Evolutionary conservation across 37 sponge, comb jelly and placozoan species (phyloP).

Genomic region (Tethya wilhelma): DNA sequence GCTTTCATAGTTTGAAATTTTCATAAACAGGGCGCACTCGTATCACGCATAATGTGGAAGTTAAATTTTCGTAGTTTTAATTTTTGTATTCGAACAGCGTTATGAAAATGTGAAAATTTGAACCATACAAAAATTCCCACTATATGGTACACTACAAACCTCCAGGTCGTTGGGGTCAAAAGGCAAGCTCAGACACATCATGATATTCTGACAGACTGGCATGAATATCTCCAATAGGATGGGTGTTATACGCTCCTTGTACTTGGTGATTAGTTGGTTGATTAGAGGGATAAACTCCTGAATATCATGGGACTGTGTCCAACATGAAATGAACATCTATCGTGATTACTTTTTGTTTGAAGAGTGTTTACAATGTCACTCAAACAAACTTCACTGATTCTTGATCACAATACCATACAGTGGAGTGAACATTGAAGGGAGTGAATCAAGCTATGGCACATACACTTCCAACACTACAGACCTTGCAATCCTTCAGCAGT

Average conservation of each 20-base stretch:
- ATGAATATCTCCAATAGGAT: constrained; percentile 72
- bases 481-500: constrained; percentile 81
- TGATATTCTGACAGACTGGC: constrained; percentile 71
- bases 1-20: too few species aligned
- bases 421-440: neutral
- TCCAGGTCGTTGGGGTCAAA: constrained; percentile 65
- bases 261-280: constrained; percentile 85
- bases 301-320: constrained; percentile 66
- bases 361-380: neutral
- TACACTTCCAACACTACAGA: neutral
- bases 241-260: constrained; percentile 69
- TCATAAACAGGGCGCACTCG: too few species aligned
- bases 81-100: too few species aligned
- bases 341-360: neutral
- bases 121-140: neutral
- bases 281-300: constrained; percentile 91
- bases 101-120: too few species aligned
- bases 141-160: too few species aligned
- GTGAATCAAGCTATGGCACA: too few species aligned
- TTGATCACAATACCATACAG: neutral
- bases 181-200: constrained; percentile 51
- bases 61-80: too few species aligned
- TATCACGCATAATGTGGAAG: too few species aligned
- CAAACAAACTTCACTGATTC: too few species aligned
- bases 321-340: neutral